A percentile compares a stretch with the other conserved stretches of the same genome.
Evolutionary conservation across 2,797 vertebrate genomes (phyloP).

Genomic region (Botia almorhae): DNA sequence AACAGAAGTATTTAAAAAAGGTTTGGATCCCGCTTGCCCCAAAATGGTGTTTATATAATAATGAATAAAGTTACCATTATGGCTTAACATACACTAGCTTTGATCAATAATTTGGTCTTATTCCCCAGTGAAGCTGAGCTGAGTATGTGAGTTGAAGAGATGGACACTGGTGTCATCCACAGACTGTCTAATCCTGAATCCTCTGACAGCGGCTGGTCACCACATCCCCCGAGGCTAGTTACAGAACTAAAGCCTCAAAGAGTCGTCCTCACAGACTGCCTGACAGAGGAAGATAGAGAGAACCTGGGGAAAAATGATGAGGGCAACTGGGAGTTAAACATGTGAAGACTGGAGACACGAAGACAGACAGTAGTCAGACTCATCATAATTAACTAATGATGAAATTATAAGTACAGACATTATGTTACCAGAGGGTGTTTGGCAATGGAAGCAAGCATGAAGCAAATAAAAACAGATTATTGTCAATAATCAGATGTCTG

Average conservation of each 20-base stretch:
- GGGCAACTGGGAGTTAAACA: constrained; percentile 11
- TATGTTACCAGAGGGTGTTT: background rate
- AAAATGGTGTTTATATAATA: background rate
- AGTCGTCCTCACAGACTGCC: constrained; percentile 34
- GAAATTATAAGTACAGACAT: background rate
- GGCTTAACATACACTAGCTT: background rate
- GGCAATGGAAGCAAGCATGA: background rate
- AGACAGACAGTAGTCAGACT: background rate
- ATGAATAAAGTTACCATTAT: background rate
- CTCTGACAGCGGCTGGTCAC: constrained; percentile 41
- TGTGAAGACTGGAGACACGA: constrained; percentile 49
- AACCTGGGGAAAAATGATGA: background rate
- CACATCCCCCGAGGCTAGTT: constrained; percentile 46
- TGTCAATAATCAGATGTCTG: background rate
- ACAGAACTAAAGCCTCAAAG: constrained; percentile 49
- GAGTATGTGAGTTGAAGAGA: constrained; percentile 13
- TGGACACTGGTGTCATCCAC: constrained; percentile 35
- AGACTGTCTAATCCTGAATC: constrained; percentile 29
- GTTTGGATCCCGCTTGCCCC: too few species aligned
- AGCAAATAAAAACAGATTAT: too few species aligned
- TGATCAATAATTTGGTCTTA: constrained; percentile 25
- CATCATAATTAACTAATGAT: constrained; percentile 16
- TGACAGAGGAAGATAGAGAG: constrained; percentile 46
- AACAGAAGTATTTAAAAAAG: too few species aligned
- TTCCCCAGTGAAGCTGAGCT: background rate